These are phyloP conservation scores for Hyles lineata DNA, from an alignment of 2,888 invertebrate species.

Conservation along the genomic window DNA sequence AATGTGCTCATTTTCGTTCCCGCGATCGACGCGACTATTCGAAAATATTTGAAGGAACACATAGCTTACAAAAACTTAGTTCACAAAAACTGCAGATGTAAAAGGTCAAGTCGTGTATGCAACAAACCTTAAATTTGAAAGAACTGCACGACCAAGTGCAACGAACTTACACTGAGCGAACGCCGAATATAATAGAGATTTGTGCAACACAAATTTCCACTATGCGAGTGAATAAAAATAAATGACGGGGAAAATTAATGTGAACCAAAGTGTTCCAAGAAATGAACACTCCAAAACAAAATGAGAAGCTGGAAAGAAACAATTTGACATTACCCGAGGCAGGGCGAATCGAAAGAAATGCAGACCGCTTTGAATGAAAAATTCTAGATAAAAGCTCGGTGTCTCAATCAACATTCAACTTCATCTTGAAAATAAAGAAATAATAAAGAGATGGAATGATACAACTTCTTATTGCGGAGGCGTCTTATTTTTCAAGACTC, in stretches of 20 bases:
- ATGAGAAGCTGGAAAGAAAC: constrained; percentile 11
- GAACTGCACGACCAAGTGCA: constrained; percentile 1
- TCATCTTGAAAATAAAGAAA: constrained; percentile 5
- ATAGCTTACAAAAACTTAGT: too few relatives aligned
- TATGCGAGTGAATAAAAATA: constrained; percentile 19
- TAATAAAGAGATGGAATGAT: constrained; percentile 5
- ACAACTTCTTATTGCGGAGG: background rate
- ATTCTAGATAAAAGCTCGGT: background rate
- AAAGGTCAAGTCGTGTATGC: background rate
- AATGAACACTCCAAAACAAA: constrained; percentile 16
- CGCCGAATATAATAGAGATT: constrained; percentile 3
- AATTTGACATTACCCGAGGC: constrained; percentile 14
- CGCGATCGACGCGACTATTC: background rate
- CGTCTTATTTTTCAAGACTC: background rate
- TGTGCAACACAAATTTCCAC: constrained; percentile 10
- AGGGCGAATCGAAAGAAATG: background rate
- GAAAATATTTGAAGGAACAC: background rate
- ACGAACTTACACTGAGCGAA: background rate
- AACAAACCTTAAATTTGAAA: background rate
- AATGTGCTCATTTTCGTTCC: too few relatives aligned
- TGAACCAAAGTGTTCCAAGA: constrained; percentile 4
- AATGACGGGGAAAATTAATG: constrained; percentile 12
- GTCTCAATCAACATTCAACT: constrained; percentile 1
- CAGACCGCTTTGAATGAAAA: background rate
- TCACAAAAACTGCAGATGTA: background rate